Percentiles rank a stretch among this genome's conserved stretches.
phyloP scores from a whole-genome alignment of 2,113 vertebrate species.

The Physeter macrocephalus region DNA sequence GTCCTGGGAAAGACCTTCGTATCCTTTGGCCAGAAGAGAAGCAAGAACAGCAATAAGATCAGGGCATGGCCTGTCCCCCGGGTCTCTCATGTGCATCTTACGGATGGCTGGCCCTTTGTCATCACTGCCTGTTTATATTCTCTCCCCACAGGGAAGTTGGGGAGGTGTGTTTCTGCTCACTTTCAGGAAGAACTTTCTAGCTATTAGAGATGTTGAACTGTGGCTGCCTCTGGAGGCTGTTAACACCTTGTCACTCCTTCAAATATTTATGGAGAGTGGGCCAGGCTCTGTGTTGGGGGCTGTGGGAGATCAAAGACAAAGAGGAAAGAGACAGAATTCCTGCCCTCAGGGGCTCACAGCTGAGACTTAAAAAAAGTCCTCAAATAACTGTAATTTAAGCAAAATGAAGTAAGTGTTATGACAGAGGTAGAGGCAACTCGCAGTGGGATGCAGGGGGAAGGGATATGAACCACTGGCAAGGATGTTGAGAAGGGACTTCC shows the following conservation, averaged over 20 bases:
- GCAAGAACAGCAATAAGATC: background rate
- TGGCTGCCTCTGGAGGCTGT: slow-evolving; percentile 17
- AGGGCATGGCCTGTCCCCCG: background rate
- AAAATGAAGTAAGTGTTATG: slow-evolving; percentile 34
- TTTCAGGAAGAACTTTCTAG: slow-evolving; percentile 16
- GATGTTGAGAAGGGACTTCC: background rate
- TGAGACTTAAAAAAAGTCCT: slow-evolving; percentile 41
- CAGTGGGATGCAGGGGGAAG: background rate
- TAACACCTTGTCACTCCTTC: slow-evolving; percentile 53
- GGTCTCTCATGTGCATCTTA: background rate
- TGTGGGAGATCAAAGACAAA: slow-evolving; percentile 38
- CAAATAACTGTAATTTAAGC: slow-evolving; percentile 53
- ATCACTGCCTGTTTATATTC: background rate
- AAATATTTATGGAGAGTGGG: slow-evolving; percentile 52
- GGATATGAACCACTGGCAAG: background rate
- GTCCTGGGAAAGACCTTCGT: background rate
- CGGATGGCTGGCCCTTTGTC: background rate
- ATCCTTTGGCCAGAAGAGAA: background rate
- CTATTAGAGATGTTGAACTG: background rate
- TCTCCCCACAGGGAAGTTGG: background rate
- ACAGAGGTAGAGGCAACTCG: background rate
- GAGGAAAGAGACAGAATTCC: slow-evolving; percentile 11
- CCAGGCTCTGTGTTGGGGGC: background rate
- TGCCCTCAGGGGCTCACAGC: slow-evolving; percentile 5
- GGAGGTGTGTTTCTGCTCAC: background rate